Evolutionary conservation across 2,888 invertebrate species (phyloP).

Genomic region (Mellilla xanthometata): DNA sequence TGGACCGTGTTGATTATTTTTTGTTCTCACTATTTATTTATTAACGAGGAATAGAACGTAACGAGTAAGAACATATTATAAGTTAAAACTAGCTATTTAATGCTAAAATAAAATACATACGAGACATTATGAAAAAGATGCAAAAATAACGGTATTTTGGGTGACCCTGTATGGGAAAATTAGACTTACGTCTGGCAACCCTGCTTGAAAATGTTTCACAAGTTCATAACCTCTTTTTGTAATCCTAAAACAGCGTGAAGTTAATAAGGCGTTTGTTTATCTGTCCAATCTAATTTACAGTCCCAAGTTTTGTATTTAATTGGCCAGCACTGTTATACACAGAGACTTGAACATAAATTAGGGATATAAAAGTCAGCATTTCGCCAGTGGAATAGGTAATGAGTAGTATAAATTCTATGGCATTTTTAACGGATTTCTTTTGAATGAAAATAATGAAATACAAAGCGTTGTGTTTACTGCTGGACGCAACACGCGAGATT

Average conservation of each 20-base stretch:
- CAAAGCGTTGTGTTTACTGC: background rate
- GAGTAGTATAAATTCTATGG: conserved; percentile 13
- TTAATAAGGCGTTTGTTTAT: conserved; percentile 35
- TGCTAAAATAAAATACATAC: no score
- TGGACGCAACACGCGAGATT: conserved; percentile 26
- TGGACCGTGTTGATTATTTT: no score
- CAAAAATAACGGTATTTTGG: no score
- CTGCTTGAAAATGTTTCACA: conserved; percentile 1
- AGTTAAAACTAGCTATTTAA: no score
- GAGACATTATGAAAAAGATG: no score
- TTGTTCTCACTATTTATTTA: no score
- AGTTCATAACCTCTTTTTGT: background rate
- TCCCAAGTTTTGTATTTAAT: conserved; percentile 34
- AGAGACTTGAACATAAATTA: conserved; percentile 30
- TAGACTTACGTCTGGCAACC: no score
- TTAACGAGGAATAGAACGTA: no score
- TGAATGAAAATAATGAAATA: conserved; percentile 27
- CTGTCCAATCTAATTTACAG: conserved; percentile 35
- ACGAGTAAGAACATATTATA: no score
- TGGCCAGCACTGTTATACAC: conserved; percentile 24
- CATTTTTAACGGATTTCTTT: conserved; percentile 12
- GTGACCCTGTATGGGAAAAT: no score
- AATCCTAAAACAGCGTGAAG: conserved; percentile 8
- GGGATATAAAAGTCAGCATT: conserved; percentile 28
- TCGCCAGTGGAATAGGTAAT: conserved; percentile 26